Percentiles rank a stretch among this genome's conserved stretches.
phyloP scores from a whole-genome alignment of 2,888 invertebrate species.

The Minunthozetes semirufus region DNA sequence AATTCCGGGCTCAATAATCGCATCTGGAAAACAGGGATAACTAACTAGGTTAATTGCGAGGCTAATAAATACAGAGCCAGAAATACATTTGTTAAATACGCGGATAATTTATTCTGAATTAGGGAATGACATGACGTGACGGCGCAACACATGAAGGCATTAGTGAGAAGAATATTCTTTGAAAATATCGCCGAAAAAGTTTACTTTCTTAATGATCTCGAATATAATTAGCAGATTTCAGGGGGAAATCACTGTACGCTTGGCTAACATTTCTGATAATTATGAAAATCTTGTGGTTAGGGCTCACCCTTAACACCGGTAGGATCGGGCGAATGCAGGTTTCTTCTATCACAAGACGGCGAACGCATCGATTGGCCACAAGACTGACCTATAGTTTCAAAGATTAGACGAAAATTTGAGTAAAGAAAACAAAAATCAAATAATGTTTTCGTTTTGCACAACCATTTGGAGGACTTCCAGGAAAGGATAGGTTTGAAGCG shows the following conservation, averaged over 20 bases:
- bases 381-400: background rate
- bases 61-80: background rate
- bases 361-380: slow-evolving; percentile 23
- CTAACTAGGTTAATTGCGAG: too few species aligned
- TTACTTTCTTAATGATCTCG: too few species aligned
- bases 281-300: background rate
- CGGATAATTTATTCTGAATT: background rate
- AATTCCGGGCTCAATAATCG: too few species aligned
- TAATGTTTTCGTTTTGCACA: background rate
- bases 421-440: background rate
- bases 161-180: too few species aligned
- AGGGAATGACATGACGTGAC: background rate
- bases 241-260: background rate
- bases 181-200: too few species aligned
- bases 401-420: background rate
- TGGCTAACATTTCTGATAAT: background rate
- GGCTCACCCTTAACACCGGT: background rate
- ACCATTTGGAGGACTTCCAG: slow-evolving; percentile 13
- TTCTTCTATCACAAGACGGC: slow-evolving; percentile 25
- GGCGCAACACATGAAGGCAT: background rate
- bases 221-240: too few species aligned
- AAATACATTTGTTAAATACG: background rate
- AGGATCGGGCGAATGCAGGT: slow-evolving; percentile 20
- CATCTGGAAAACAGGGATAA: too few species aligned
- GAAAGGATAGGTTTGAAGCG: slow-evolving; percentile 13